These are phyloP conservation scores for Drosophila lacteicornis DNA, from an alignment of 1,140 invertebrate species.

Conservation along the genomic window DNA sequence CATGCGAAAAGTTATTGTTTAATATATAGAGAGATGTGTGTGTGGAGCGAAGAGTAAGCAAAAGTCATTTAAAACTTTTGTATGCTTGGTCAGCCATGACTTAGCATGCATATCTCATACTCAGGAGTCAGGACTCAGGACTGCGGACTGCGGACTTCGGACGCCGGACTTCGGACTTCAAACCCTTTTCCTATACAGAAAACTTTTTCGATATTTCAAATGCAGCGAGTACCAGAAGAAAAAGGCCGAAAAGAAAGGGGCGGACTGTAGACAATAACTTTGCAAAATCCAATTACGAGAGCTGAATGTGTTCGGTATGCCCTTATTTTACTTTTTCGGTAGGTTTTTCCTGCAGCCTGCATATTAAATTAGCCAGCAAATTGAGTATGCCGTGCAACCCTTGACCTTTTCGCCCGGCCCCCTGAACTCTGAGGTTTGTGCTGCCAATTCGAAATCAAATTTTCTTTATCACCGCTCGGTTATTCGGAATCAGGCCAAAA, in stretches of 20 bases:
- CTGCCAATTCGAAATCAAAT: conserved; percentile 77
- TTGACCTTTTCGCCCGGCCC: conserved; percentile 31
- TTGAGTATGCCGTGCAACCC: conserved; percentile 53
- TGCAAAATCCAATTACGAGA: conserved; percentile 71
- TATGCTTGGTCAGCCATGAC: conserved; percentile 72
- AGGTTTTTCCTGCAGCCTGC: conserved; percentile 59
- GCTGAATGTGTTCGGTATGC: conserved; percentile 42
- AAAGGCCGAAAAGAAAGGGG: conserved; percentile 7
- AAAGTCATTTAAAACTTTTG: conserved; percentile 81
- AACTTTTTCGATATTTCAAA: conserved; percentile 82
- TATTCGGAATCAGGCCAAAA: conserved; percentile 35
- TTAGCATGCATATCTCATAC: conserved; percentile 69
- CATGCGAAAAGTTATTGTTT: conserved; percentile 62
- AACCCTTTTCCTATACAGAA: conserved; percentile 46
- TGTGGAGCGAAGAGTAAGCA: conserved; percentile 62
- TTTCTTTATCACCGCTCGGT: conserved; percentile 51
- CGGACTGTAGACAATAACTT: conserved; percentile 71
- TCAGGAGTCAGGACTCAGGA: conserved; percentile 7
- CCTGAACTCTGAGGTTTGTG: conserved; percentile 14
- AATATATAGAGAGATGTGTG: conserved; percentile 36
- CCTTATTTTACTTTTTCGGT: conserved; percentile 44
- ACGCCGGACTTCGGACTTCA: conserved; percentile 1
- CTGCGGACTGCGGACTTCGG: neutral
- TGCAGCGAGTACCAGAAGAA: conserved; percentile 44
- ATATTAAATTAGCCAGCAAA: conserved; percentile 81